Conservation (phyloP, 2,113 vertebrate genomes). For the Passer montanus region DNA sequence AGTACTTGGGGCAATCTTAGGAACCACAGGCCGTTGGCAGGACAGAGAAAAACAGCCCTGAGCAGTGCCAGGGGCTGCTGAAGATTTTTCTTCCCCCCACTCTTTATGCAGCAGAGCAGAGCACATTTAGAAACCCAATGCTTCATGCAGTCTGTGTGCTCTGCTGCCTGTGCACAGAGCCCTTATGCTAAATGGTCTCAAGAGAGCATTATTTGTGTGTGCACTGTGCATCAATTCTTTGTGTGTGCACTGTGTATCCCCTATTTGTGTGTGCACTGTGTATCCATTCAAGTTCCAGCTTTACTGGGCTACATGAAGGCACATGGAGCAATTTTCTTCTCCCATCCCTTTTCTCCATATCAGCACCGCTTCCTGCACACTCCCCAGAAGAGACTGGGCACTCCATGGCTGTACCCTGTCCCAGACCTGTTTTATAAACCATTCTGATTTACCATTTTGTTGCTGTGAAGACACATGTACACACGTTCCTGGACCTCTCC, state of each 20-base stretch:
- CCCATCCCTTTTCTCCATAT: background rate
- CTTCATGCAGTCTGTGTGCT: background rate
- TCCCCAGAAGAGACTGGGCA: background rate
- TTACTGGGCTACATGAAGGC: background rate
- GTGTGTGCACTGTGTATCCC: background rate
- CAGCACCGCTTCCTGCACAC: background rate
- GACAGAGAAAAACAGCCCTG: background rate
- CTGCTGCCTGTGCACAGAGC: background rate
- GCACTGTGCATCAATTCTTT: background rate
- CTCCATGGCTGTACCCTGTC: background rate
- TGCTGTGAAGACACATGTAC: fast-evolving
- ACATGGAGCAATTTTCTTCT: background rate
- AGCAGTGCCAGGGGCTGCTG: background rate
- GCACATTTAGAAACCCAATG: background rate
- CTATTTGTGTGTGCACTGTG: background rate
- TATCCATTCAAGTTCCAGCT: background rate
- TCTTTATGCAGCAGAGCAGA: background rate
- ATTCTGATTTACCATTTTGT: background rate
- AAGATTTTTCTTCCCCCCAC: background rate
- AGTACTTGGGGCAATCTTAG: background rate
- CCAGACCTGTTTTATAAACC: background rate
- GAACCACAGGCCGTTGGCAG: background rate
- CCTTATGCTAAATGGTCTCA: background rate
- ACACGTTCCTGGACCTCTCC: background rate
- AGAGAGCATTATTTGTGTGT: background rate